phyloP scores from a whole-genome alignment of 2,797 vertebrate genomes.

The Ctenopoma multispine region DNA sequence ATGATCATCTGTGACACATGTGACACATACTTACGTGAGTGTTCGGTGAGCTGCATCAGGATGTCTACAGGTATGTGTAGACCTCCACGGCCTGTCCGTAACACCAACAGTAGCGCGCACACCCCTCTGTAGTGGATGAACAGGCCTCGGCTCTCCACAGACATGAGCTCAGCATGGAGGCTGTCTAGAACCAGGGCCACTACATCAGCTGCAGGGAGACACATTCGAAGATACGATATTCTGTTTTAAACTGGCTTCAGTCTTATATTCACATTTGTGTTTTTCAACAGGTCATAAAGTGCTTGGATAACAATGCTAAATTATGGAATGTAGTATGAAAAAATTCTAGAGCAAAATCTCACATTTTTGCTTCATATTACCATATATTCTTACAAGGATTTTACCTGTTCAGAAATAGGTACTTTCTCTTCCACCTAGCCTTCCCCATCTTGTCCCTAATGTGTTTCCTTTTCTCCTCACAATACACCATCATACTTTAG shows the following conservation, averaged over 20 bases:
- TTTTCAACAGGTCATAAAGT: neutral
- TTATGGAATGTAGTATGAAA: neutral
- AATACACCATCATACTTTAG: neutral
- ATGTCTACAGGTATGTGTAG: constrained; percentile 85
- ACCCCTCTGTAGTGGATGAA: constrained; percentile 89
- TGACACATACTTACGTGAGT: constrained; percentile 87
- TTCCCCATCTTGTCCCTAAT: neutral
- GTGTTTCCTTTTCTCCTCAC: neutral
- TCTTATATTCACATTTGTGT: neutral
- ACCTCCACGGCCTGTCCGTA: constrained; percentile 82
- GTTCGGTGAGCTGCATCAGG: constrained; percentile 88
- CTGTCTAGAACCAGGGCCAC: constrained; percentile 88
- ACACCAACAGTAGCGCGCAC: constrained; percentile 80
- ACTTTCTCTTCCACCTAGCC: neutral
- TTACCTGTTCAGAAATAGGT: neutral
- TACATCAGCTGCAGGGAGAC: constrained; percentile 83
- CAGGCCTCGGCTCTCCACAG: constrained; percentile 86
- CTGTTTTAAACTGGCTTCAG: neutral
- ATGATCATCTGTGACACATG: too few species aligned
- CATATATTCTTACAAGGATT: neutral
- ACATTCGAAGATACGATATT: neutral
- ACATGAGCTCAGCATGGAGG: constrained; percentile 85
- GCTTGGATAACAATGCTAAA: neutral
- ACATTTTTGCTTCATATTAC: neutral
- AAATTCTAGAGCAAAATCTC: neutral